A percentile compares a stretch with the other conserved stretches of the same genome.
Conservation (phyloP, 2,797 vertebrate genomes). For the Ctenopoma multispine region DNA sequence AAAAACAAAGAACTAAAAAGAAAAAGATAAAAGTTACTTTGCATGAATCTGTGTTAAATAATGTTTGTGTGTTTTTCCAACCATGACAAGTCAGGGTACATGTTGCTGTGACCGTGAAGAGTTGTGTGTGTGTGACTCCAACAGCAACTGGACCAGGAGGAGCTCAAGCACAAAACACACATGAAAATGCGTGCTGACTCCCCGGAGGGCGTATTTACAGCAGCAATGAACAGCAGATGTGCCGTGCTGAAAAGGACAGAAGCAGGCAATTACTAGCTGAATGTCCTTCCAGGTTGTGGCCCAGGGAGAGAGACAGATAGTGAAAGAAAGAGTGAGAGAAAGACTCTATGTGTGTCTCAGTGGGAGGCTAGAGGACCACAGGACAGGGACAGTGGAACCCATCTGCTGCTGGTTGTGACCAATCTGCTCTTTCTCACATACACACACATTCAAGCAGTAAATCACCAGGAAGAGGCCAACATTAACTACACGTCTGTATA, state of each 20-base stretch:
- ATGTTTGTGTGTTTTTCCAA: constrained; percentile 4
- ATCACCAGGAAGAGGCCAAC: constrained; percentile 45
- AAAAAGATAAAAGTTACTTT: constrained; percentile 2
- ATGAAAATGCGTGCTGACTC: constrained; percentile 45
- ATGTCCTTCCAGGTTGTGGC: constrained; percentile 67
- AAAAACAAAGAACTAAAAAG: constrained; percentile 22
- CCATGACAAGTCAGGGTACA: not conserved
- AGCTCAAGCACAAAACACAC: constrained; percentile 21
- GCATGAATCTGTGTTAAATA: constrained; percentile 7
- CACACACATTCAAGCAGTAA: constrained; percentile 34
- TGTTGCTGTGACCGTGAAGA: not conserved
- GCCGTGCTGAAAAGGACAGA: constrained; percentile 73
- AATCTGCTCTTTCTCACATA: constrained; percentile 55
- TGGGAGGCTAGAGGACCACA: constrained; percentile 63
- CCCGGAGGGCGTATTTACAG: constrained; percentile 61
- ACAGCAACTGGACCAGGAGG: constrained; percentile 8
- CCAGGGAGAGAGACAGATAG: constrained; percentile 18
- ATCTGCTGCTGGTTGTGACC: constrained; percentile 75
- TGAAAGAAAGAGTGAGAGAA: not conserved
- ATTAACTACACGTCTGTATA: constrained; percentile 47
- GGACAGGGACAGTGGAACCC: constrained; percentile 67
- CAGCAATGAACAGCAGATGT: constrained; percentile 76
- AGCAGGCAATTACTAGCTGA: constrained; percentile 74
- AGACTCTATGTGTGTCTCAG: constrained; percentile 45
- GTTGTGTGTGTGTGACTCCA: constrained; percentile 3